Percentiles rank a stretch among this genome's conserved stretches.
Conservation (phyloP, 2,888 invertebrate species). For the Luperina nickerlii region DNA sequence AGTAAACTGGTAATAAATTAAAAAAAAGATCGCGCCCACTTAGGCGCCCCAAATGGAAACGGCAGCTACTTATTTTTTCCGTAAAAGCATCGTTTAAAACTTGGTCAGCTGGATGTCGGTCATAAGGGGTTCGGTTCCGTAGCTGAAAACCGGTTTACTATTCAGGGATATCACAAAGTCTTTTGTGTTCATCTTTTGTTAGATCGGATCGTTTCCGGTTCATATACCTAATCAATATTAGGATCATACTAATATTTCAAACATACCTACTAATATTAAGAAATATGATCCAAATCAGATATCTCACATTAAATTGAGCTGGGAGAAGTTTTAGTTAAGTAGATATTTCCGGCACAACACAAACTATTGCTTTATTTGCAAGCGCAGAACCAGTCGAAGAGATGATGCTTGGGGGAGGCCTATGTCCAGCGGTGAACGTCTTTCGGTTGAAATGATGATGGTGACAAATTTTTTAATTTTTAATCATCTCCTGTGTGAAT, state of each 20-base stretch:
- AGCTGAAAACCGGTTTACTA: constrained; percentile 26
- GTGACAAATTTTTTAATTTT: not conserved
- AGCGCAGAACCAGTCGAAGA: not conserved
- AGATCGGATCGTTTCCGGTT: not conserved
- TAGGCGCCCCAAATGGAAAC: constrained; percentile 85
- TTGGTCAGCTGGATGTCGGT: constrained; percentile 73
- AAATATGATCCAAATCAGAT: not conserved
- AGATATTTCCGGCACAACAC: not conserved
- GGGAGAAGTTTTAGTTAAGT: not conserved
- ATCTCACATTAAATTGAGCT: not conserved
- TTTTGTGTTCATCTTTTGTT: constrained; percentile 3
- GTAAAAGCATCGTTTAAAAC: constrained; percentile 84
- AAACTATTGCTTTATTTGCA: not conserved
- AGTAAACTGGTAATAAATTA: constrained; percentile 79
- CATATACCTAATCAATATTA: not conserved
- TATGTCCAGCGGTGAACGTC: not conserved
- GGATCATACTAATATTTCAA: not conserved
- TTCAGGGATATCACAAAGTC: not conserved
- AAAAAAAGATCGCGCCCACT: constrained; percentile 78
- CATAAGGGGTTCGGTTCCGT: constrained; percentile 61
- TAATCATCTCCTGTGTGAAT: not conserved
- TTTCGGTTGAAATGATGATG: not conserved
- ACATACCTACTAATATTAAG: not conserved
- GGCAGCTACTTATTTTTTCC: constrained; percentile 82
- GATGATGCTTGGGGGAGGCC: not conserved